Evolutionary conservation across 2,888 invertebrate species (phyloP), one percentile per base, ranked within the genome.

Genomic region (Pterobdella sp.): DNA sequence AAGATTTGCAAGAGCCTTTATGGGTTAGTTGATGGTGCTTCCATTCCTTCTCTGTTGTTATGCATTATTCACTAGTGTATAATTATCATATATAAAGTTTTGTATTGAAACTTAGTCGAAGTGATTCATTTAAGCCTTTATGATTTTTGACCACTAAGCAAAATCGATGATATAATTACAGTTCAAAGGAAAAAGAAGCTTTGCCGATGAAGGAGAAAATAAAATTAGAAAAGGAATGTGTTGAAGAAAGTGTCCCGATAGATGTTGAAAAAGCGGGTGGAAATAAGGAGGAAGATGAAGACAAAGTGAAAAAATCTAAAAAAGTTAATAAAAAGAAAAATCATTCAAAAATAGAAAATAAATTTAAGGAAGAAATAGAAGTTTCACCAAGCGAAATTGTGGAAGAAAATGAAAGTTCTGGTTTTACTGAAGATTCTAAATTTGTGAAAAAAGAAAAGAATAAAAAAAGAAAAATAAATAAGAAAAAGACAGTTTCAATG

Each of bases 1-100:
- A 87, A 92, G 52, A 88, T 86, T 86, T 93, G 72, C 4, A 72
- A 70, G 56, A 70, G 70, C 31, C 32, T 63, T 22, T 64, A 72
- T 36, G 65, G 36, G 22, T 26, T 26, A n/a, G 26, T 63, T 63
- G n/a, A 7, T 26, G 31, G 7, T 22, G 31, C 63, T 26, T 63
- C 31, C 7, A 29, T 26, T 63, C 7, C 63, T 10, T 26, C n/a
- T 26, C n/a, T 63, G 7, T 63, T 14, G 10, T 63, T 63, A 7
- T 14, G 26, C 7, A 65, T 34, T 65, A 4, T 14, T 22, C 29
- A 37, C 29, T n/a, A 26, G 2, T 42, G 60, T 14, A 26, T 37
- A 36, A 42, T 7, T 42, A 2, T n/a, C n/a, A n/a, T n/a, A n/a
- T n/a, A n/a, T n/a, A n/a, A n/a, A n/a, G 2, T 68, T 68, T 32